Evolutionary conservation across 2,113 vertebrate genomes (phyloP).

Genomic region (Bubalus kerabau): DNA sequence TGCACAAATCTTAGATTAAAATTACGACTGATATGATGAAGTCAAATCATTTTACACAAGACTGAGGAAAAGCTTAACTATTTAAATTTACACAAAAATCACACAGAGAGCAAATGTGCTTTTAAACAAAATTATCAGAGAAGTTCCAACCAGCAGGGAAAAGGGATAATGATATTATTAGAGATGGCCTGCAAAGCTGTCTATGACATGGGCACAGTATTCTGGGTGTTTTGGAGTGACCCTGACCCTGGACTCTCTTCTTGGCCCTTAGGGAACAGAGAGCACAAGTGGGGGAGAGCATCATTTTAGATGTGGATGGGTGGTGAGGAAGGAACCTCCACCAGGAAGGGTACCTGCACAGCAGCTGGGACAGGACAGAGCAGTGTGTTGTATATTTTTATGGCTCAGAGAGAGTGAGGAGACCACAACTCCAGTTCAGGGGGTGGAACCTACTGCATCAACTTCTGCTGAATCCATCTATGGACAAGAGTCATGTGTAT

Average conservation of each 20-base stretch:
- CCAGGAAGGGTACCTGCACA: rapidly evolving
- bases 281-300: neutral
- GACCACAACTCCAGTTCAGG: neutral
- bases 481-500: neutral
- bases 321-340: rapidly evolving
- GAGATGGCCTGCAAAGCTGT: neutral
- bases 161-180: no score
- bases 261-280: no score
- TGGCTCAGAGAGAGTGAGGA: rapidly evolving
- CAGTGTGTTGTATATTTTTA: rapidly evolving
- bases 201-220: rapidly evolving
- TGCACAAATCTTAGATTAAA: neutral
- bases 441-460: no score
- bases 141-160: rapidly evolving
- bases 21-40: neutral
- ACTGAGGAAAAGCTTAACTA: neutral
- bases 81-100: neutral
- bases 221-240: neutral
- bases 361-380: rapidly evolving
- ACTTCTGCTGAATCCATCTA: neutral
- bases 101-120: neutral
- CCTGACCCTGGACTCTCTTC: neutral
- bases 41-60: neutral
- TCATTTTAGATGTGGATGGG: neutral
- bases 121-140: neutral